Evolutionary conservation across 2,113 vertebrate genomes (phyloP), one percentile per base, ranked within the genome.

Genomic region (Scophthalmus maximus): DNA sequence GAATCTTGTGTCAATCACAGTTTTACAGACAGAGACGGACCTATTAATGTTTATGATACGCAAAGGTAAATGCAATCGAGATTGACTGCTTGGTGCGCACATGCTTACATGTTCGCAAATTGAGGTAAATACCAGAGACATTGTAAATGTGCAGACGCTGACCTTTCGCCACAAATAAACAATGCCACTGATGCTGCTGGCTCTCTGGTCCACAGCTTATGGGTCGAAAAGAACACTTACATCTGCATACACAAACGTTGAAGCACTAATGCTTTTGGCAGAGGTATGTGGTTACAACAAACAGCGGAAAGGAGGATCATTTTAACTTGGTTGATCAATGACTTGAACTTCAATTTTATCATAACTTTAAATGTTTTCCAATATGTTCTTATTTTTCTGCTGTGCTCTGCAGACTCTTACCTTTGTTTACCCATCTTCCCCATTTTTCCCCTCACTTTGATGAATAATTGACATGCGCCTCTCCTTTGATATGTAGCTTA

Each of bases 401-500:
- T 23, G 59, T 22, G 22, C 8, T 30, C 71, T 58, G 65, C 4
- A 67, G 55, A 79, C 53, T 78, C 59, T 65, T 73, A 85, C 85
- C 78, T 88, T 87, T 91, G 80, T 92, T 91, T 89, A 80, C 42
- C 2, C 82, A 64, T 84, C 51, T 67, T 61, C 61, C 83, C 78
- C 64, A 80, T 46, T 76, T 73, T 62, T 46, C 73, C 72, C 55
- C 76, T 75, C 68, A 65, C 80, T 90, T 72, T 88, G 85, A 83
- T 91, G 73, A 91, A 93, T 90, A 89, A 92, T 92, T 89, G 76
- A 91, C 84, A 66, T 46, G 56, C 51, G 60, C 70, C 79, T 68
- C 79, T 87, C 60, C 82, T 91, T 90, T 91, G 87, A 88, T 88
- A 84, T 85, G 71, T 84, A 73, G 76, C 78, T 86, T 89, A 77